Conservation (phyloP, 2,888 invertebrate species). For the Acanthopleura granulata region DNA sequence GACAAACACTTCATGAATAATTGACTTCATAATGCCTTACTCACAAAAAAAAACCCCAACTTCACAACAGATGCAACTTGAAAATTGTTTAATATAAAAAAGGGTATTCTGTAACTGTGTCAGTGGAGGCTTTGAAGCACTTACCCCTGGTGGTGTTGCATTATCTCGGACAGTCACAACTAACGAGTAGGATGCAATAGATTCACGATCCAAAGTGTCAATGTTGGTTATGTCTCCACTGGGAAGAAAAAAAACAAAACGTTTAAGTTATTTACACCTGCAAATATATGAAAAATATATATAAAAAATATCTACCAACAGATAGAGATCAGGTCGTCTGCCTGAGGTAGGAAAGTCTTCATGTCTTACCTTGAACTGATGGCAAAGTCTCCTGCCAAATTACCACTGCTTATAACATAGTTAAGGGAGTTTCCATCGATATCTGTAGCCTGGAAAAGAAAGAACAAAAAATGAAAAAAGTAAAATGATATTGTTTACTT, state of each 20-base stretch:
- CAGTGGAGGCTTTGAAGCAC: too few species aligned
- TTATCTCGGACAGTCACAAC: constrained; percentile 25
- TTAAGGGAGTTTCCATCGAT: background rate
- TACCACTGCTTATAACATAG: background rate
- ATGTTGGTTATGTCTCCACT: constrained; percentile 73
- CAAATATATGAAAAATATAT: too few species aligned
- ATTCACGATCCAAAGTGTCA: constrained; percentile 83
- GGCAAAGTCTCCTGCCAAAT: background rate
- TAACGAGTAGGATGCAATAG: constrained; percentile 76
- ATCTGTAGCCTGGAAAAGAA: background rate
- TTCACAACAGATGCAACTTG: background rate
- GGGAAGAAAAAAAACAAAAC: constrained; percentile 23
- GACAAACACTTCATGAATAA: too few species aligned
- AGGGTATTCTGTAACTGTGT: too few species aligned
- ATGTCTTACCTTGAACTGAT: background rate
- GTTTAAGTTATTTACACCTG: background rate
- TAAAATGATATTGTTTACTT: background rate
- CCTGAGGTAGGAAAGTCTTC: too few species aligned
- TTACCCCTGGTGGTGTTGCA: background rate
- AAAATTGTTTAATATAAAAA: background rate
- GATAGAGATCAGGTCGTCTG: too few species aligned
- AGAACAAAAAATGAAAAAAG: background rate
- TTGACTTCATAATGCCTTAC: background rate
- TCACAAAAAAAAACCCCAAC: too few species aligned
- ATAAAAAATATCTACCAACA: too few species aligned